A percentile compares a stretch with the other conserved stretches of the same genome.
Conservation (phyloP, 2,797 vertebrate genomes). For the Schizothorax lantsangensis region DNA sequence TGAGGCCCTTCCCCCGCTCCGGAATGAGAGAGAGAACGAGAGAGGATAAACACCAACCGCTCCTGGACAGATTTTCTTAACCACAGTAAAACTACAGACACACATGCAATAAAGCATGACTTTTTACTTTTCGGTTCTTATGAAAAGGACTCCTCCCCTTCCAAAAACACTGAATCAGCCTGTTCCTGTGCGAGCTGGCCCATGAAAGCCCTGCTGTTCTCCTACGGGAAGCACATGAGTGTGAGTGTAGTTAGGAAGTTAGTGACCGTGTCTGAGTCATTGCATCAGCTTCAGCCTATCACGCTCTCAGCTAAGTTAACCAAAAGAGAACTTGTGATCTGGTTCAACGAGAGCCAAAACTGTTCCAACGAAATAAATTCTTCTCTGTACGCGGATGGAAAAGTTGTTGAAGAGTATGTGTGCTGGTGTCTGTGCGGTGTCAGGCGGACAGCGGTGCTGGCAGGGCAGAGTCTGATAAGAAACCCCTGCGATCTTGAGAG, state of each 20-base stretch:
- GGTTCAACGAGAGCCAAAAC: not conserved
- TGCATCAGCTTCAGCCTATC: constrained; percentile 18
- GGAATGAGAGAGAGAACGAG: constrained; percentile 49
- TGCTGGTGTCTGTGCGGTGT: constrained; percentile 12
- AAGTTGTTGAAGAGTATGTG: constrained; percentile 14
- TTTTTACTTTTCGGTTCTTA: not conserved
- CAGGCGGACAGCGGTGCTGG: constrained; percentile 58
- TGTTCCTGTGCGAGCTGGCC: constrained; percentile 22
- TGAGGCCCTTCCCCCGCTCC: constrained; percentile 63
- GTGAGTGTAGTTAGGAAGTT: constrained; percentile 21
- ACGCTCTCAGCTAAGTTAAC: not conserved
- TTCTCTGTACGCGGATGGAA: not conserved
- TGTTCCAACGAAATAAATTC: constrained; percentile 1
- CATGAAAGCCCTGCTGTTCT: constrained; percentile 37
- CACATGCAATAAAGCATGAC: constrained; percentile 7
- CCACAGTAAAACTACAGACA: constrained; percentile 59
- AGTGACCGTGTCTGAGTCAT: not conserved
- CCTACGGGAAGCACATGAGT: not conserved
- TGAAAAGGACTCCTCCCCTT: constrained; percentile 10
- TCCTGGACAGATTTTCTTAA: constrained; percentile 48
- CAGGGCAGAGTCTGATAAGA: constrained; percentile 72
- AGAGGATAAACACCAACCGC: constrained; percentile 38
- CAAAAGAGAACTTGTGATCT: not conserved
- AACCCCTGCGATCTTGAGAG: constrained; percentile 72
- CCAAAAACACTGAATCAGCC: constrained; percentile 14